Base-by-base conservation (phyloP, 1,140 invertebrate genomes). In the Ectropis grisescens region DNA sequence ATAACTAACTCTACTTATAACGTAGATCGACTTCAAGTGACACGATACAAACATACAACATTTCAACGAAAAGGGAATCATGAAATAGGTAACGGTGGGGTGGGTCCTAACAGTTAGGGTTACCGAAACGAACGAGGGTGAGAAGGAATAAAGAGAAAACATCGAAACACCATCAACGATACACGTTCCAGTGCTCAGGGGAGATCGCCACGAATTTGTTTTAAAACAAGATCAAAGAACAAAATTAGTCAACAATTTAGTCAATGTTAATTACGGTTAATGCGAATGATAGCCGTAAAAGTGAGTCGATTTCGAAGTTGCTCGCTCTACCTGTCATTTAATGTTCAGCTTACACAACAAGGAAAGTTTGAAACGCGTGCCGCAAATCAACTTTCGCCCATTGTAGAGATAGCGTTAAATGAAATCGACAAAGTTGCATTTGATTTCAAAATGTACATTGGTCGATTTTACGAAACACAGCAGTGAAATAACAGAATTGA, bases 301-400 rank as follows among this genome's bases (percentile, higher is more conserved):
- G 56, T 65, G 47, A 59, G 45, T 68, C 61, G 70, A 78, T 78
- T 78, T 78, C 70, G 74, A 78, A 53, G 52, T 68, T 50, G 57
- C 72, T 78, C 70, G 64, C 68, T 69, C 72, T 70, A 70, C 68
- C 56, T 68, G 58, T 56, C 58, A 45, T 66, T 69, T 47, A 48
- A 54, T 61, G 66, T 59, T 66, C 52, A 65, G 58, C 75, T 81
- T 81, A 81, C 71, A 81, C 76, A 81, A 81, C 76, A 72, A 81
- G 74, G 76, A 81, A 81, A 81, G 76, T 78, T 78, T 78, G 59
- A 68, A 51, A 62, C 66, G 69, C 56, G 68, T 67, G 70, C 62
- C 66, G 62, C 60, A 52, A 55, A 61, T 54, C 64, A 60, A 80
- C 75, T 81, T 81, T 81, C 75, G 70, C 72, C 67, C 49, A 74